Evolutionary conservation across 1,140 invertebrate species (phyloP).

Genomic region (Cherax quadricarinatus): DNA sequence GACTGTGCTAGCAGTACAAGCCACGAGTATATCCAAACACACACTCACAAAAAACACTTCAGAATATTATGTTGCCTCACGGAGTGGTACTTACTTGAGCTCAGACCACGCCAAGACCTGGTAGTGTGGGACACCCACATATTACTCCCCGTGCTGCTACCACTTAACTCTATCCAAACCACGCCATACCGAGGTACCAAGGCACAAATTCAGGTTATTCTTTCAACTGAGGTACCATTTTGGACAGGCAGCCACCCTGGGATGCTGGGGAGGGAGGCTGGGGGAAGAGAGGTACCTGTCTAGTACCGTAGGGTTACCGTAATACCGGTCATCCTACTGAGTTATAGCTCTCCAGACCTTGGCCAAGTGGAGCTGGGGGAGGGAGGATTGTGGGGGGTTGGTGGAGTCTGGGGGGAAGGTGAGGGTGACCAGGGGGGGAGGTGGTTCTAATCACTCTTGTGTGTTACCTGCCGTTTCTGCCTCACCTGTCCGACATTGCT

Average conservation of each 20-base stretch:
- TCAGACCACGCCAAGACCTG: conserved; percentile 24
- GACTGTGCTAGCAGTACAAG: background rate
- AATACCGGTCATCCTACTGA: conserved; percentile 42
- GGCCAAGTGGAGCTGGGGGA: background rate
- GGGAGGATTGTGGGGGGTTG: background rate
- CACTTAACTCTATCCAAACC: conserved; percentile 45
- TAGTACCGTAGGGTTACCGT: conserved; percentile 42
- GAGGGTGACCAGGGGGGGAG: background rate
- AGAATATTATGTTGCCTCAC: conserved; percentile 38
- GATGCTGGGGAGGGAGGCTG: conserved; percentile 7
- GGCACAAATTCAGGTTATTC: conserved; percentile 41
- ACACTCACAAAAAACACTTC: conserved; percentile 23
- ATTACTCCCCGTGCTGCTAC: conserved; percentile 19
- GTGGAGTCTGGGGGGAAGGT: background rate
- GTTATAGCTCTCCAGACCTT: conserved; percentile 40
- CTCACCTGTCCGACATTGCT: conserved; percentile 21
- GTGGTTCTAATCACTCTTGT: conserved; percentile 23
- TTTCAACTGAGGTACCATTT: conserved; percentile 43
- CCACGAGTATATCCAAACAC: conserved; percentile 20
- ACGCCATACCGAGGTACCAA: conserved; percentile 37
- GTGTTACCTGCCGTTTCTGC: background rate
- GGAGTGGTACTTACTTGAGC: conserved; percentile 23
- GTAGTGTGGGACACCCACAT: conserved; percentile 36
- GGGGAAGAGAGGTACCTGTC: conserved; percentile 3
- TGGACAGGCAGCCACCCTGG: conserved; percentile 12